These are phyloP conservation scores for Oreochromis tanganicae DNA, from an alignment of 2,113 vertebrate species.

Conservation along the genomic window DNA sequence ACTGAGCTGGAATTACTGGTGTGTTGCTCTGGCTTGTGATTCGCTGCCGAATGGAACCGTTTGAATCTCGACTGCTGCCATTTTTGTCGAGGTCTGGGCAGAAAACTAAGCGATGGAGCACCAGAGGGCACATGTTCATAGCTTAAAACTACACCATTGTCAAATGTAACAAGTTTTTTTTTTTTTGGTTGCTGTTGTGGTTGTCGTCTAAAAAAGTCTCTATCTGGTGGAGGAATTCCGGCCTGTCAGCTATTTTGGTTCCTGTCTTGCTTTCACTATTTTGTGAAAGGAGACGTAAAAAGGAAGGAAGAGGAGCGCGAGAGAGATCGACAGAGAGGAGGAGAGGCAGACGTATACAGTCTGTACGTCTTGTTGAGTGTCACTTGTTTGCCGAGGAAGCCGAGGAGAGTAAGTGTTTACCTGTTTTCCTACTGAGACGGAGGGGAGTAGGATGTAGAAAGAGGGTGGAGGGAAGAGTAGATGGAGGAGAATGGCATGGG, in stretches of 20 bases:
- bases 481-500: neutral
- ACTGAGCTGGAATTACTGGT: neutral
- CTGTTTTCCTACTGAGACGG: constrained; percentile 1
- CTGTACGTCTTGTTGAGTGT: neutral
- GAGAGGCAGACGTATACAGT: constrained; percentile 7
- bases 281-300: constrained; percentile 69
- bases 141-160: neutral
- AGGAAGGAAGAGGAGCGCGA: constrained; percentile 69
- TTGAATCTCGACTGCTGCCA: neutral
- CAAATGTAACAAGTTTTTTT: neutral
- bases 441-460: neutral
- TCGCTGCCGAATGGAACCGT: neutral
- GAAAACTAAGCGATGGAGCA: neutral
- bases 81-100: neutral
- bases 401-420: constrained; percentile 57
- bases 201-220: neutral
- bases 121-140: neutral
- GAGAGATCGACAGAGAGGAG: constrained; percentile 44
- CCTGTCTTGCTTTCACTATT: constrained; percentile 70
- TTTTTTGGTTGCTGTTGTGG: neutral
- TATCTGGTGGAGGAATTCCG: constrained; percentile 43
- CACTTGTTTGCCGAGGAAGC: constrained; percentile 51
- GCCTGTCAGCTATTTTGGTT: constrained; percentile 62
- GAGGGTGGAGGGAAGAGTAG: neutral
- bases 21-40: neutral